These are phyloP conservation scores for Drosophila willistoni DNA, from an alignment of 1,140 invertebrate species.

Conservation along the genomic window DNA sequence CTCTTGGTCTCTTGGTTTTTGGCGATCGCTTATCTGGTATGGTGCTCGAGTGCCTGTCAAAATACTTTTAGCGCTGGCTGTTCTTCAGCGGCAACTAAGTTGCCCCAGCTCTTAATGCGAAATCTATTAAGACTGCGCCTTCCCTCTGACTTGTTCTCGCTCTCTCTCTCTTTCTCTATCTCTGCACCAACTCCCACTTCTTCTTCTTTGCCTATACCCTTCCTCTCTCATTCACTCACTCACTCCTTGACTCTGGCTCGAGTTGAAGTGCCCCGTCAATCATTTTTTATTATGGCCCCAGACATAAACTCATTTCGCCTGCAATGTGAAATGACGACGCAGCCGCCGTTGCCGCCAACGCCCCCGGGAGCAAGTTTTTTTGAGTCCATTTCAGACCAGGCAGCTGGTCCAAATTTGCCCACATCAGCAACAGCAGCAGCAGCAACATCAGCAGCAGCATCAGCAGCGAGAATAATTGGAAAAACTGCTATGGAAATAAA, in stretches of 20 bases:
- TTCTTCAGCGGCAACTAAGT: slow-evolving; percentile 35
- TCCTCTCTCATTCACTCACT: neutral
- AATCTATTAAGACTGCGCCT: slow-evolving; percentile 57
- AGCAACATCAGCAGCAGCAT: slow-evolving; percentile 45
- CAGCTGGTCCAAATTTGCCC: slow-evolving; percentile 65
- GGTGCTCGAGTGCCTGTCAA: slow-evolving; percentile 61
- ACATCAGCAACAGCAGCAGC: slow-evolving; percentile 57
- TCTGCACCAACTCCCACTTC: neutral
- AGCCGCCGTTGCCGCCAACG: slow-evolving; percentile 57
- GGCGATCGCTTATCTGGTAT: slow-evolving; percentile 68
- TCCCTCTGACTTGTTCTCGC: neutral
- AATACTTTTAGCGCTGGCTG: slow-evolving; percentile 74
- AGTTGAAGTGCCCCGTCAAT: slow-evolving; percentile 77
- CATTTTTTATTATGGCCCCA: slow-evolving; percentile 79
- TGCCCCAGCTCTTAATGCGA: slow-evolving; percentile 56
- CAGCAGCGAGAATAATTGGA: slow-evolving; percentile 68
- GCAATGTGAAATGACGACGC: slow-evolving; percentile 53
- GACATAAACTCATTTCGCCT: slow-evolving; percentile 79
- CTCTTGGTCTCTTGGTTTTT: slow-evolving; percentile 30
- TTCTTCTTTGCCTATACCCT: no score
- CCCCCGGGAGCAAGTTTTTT: slow-evolving; percentile 53
- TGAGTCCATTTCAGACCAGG: slow-evolving; percentile 31
- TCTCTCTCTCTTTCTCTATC: neutral
- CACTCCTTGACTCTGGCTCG: slow-evolving; percentile 27
- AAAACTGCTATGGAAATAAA: slow-evolving; percentile 77